Base-by-base conservation (phyloP, 2,888 invertebrate species). In the Masnerella sp. region DNA sequence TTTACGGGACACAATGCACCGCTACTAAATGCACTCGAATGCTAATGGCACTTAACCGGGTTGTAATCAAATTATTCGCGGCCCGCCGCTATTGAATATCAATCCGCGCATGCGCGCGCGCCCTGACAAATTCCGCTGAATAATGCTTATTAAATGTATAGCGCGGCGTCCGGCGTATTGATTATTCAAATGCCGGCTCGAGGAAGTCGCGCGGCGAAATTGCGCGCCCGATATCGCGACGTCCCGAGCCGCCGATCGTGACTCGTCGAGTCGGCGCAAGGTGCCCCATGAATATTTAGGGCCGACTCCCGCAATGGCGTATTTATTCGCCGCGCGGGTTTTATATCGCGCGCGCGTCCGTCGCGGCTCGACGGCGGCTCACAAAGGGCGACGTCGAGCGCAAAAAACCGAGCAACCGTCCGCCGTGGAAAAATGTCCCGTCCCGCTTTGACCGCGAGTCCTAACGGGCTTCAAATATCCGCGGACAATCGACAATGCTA, bases 271-370 rank as follows among this genome's bases (percentile, higher is more conserved):
- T 62, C 65, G 61, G 68, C 25, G 73, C 70, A 73, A 73, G 67
- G 78, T 77, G 75, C 73, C 69, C 80, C 80, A 84, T 84, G 83
- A 84, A 84, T 84, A 84, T 84, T 82, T 83, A 84, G 81, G 78
- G 77, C 78, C 75, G 78, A 80, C 81, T 83, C 81, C 83, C 79
- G 83, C 82, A 82, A 84, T 83, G 84, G 84, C 79, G 83, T 83
- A 83, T 84, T 84, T 84, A 84, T 84, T 83, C 82, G 74, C 78
- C 76, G 75, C 77, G 81, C 81, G 77, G 83, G 77, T 83, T 84
- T 83, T 83, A 84, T 84, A 83, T 84, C 84, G 81, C 82, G 83
- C 79, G 78, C 49, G 58, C 61, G 69, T 68, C 70, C 67, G 54
- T 73, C 70, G 49, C 12, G 74, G 25, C 56, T 49, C 32, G 43